Base-by-base conservation (phyloP, 2,888 invertebrate genomes). In the Dromius quadrimaculatus region DNA sequence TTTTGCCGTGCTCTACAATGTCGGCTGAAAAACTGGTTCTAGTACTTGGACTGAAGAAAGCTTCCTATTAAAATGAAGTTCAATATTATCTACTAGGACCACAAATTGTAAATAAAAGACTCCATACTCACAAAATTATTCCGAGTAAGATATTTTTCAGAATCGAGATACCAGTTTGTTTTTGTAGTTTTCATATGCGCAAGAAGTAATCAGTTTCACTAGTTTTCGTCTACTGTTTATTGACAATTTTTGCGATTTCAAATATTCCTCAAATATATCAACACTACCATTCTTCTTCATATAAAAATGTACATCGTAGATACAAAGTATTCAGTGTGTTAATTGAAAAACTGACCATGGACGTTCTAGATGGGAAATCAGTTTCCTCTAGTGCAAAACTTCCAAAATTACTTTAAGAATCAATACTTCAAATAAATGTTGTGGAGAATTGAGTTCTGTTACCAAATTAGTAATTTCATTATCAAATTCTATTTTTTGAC, bases 91-190 rank as follows among this genome's bases (percentile, higher is more conserved):
- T 4, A 41, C 8, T 41, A 15, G 11, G 2, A n/a, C n/a, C n/a
- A n/a, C n/a, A 41, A 41, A 13, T 11, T 41, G 6, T 41, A 41
- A 41, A 41, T n/a, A n/a, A n/a, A n/a, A n/a, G n/a, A n/a, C n/a
- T n/a, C n/a, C 15, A 13, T 15, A 41, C 15, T 41, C 15, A 41
- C 41, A 41, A 41, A 41, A 6, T 13, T 41, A 41, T 41, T 41
- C 15, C 1, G 41, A 13, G 15, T 41, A 41, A 15, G 9, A 3
- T 6, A 41, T 17, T 15, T 41, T 41, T 2, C 15, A 13, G 15
- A 41, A 15, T 41, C 15, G 11, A 15, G 41, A 17, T 15, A 41
- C 8, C 11, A 13, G 41, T 41, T 9, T 8, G 15, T 41, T 17
- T 1, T 13, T 3, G 15, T 41, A 41, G 15, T 41, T 41, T 41